Evolutionary conservation across 2,797 vertebrate genomes (phyloP), one percentile per base, ranked within the genome.

Genomic region (Dicrostonyx torquatus): DNA sequence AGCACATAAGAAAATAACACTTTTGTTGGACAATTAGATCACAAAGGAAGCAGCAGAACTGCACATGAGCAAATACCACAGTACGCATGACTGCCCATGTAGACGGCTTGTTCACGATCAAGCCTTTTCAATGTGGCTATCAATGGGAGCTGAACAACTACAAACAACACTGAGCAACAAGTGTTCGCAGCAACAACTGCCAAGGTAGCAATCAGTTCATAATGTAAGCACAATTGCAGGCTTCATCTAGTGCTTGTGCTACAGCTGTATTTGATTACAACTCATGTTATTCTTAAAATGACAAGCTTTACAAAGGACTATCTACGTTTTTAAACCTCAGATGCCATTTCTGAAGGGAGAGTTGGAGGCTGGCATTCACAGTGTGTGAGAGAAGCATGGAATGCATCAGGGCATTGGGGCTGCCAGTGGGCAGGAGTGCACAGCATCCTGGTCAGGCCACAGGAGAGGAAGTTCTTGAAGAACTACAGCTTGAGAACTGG

Each of bases 211-310:
- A 40, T 92, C 64, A 64, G 37, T 93, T 90, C 72, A 58, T 50
- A 91, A 94, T 48, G 37, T 66, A 93, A 89, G 83, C 3, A 77
- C 40, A 22, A 76, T 34, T 80, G 94, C 26, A 90, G 68, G 22
- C 64, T 75, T 75, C 70, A 92, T 26, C 53, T 84, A 66, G 84
- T 50, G 43, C 84, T 87, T 93, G 76, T 90, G 40, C 45, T 82
- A 76, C 2, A 90, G 29, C 9, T 73, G 45, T 20, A 90, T 37
- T 10, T 88, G 68, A 92, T 2, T 92, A 45, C 24, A 92, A 94
- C 87, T 82, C 91, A 86, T 43, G 68, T 37, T 91, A 68, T 64
- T 87, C 53, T 94, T 94, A 95, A 95, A 90, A 96, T 82, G 85
- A 90, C 15, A 95, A 13, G n/a, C 92, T 94, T 96, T 77, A 92